phyloP scores from a whole-genome alignment of 2,797 vertebrate genomes.

The Emydoidea blandingii region DNA sequence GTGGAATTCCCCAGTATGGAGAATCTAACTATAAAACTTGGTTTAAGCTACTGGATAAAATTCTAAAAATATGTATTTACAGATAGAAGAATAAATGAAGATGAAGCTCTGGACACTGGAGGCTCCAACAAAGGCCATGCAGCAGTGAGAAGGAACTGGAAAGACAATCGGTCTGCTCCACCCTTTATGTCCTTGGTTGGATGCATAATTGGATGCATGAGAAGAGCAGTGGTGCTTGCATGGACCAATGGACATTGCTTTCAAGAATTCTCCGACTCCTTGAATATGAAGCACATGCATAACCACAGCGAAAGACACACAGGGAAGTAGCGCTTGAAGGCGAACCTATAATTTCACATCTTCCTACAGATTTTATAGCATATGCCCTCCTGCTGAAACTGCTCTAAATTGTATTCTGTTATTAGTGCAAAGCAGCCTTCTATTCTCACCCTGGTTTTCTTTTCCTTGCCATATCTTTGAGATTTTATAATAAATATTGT shows the following conservation, averaged over 20 bases:
- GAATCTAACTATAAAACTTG: background rate
- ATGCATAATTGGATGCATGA: background rate
- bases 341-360: background rate
- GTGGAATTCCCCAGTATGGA: background rate
- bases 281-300: background rate
- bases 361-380: background rate
- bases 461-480: background rate
- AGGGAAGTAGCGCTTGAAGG: background rate
- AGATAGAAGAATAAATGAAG: too few species aligned
- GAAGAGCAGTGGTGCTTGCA: background rate
- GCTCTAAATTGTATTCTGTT: background rate
- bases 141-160: background rate
- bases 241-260: background rate
- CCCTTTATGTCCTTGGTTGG: background rate
- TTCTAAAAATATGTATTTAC: background rate
- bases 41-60: background rate
- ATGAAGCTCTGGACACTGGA: too few species aligned
- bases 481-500: background rate
- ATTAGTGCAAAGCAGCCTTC: background rate
- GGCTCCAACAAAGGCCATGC: too few species aligned
- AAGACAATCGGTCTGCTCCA: background rate
- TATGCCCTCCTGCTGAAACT: background rate
- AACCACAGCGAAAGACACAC: background rate
- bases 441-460: background rate
- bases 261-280: background rate